phyloP scores from a whole-genome alignment of 2,797 vertebrate species.

The Gallinago nigripennis region DNA sequence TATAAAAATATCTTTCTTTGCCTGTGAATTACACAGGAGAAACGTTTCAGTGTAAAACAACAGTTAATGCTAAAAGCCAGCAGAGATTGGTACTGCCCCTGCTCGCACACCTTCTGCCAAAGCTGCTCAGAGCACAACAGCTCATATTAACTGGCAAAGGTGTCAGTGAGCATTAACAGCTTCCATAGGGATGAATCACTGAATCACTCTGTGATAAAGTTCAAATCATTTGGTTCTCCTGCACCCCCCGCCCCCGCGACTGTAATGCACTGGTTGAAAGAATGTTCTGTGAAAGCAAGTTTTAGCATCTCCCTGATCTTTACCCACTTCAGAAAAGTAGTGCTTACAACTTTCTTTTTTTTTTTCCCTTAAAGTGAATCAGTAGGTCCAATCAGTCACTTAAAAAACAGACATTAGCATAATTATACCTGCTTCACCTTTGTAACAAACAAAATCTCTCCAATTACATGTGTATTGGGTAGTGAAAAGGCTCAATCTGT shows the following conservation, averaged over 20 bases:
- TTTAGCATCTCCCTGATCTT: neutral
- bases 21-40: neutral
- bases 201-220: neutral
- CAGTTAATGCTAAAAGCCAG: neutral
- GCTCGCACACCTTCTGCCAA: neutral
- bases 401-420: neutral
- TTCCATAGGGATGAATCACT: slow-evolving; percentile 1
- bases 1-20: neutral
- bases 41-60: neutral
- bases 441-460: neutral
- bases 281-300: neutral
- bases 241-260: neutral
- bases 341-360: neutral
- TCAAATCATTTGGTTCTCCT: neutral
- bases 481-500: neutral
- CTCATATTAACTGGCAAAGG: neutral
- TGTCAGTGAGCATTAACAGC: neutral
- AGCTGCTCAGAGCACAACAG: neutral
- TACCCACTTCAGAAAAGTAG: neutral
- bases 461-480: neutral
- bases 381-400: neutral
- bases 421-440: neutral
- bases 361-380: neutral
- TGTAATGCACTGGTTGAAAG: neutral
- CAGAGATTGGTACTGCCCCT: neutral